These are phyloP conservation scores for Bubo scandiacus DNA, from an alignment of 2,113 vertebrate genomes.

Conservation along the genomic window DNA sequence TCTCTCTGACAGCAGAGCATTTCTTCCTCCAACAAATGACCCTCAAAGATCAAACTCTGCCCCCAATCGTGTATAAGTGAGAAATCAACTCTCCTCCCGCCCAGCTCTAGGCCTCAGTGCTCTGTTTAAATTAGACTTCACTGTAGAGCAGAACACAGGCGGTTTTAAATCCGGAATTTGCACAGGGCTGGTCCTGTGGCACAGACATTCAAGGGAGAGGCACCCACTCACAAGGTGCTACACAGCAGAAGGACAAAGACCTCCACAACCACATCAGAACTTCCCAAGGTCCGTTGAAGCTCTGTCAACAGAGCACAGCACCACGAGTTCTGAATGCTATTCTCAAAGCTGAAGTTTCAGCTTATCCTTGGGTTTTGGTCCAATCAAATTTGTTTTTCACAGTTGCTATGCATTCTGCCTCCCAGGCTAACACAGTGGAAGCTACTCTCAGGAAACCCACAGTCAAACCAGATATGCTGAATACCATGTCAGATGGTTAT, in stretches of 20 bases:
- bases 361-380: background rate
- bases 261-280: background rate
- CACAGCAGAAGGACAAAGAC: background rate
- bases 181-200: background rate
- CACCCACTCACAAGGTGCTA: background rate
- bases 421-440: background rate
- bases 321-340: background rate
- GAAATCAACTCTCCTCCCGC: background rate
- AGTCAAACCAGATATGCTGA: background rate
- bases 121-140: background rate
- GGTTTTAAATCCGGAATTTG: background rate
- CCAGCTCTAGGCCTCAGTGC: background rate
- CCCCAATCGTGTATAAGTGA: background rate
- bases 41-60: background rate
- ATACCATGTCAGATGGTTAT: background rate
- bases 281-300: background rate
- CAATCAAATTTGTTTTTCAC: background rate
- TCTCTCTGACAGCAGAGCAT: background rate
- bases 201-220: background rate
- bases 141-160: background rate
- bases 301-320: background rate
- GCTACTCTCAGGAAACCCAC: background rate
- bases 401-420: background rate
- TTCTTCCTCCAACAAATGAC: background rate
- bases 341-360: background rate